These are phyloP conservation scores for Plagiodera versicolora DNA, from an alignment of 2,888 invertebrate species.

Conservation along the genomic window DNA sequence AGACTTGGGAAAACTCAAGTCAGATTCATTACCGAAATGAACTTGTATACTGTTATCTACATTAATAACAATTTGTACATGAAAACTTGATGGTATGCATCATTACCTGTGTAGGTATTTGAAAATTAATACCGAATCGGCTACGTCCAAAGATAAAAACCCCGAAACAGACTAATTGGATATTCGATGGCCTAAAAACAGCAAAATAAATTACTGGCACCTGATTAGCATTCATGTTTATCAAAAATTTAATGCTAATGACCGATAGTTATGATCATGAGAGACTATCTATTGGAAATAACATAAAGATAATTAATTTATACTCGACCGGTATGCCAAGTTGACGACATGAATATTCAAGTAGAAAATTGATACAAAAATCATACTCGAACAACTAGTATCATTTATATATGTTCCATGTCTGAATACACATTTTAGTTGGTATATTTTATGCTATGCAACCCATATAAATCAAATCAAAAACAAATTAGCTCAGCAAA, in stretches of 20 bases:
- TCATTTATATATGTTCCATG: background rate
- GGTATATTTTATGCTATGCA: too few relatives aligned
- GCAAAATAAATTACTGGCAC: slow-evolving; percentile 1
- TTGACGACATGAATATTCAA: background rate
- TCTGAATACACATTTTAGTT: too few relatives aligned
- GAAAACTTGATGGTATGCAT: background rate
- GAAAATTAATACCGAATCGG: too few relatives aligned
- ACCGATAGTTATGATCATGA: slow-evolving; percentile 15
- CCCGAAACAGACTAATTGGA: background rate
- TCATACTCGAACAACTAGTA: background rate
- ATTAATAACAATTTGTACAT: slow-evolving; percentile 8
- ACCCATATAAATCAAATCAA: too few relatives aligned
- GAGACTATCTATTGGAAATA: slow-evolving; percentile 2
- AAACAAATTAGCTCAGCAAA: too few relatives aligned
- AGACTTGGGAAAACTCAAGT: background rate
- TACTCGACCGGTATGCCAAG: background rate
- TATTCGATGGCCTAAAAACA: background rate
- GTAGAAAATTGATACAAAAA: background rate
- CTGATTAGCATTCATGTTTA: slow-evolving; percentile 32
- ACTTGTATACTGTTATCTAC: background rate
- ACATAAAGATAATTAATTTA: slow-evolving; percentile 14
- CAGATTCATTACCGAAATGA: background rate
- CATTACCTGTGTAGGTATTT: background rate
- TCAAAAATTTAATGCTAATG: slow-evolving; percentile 31
- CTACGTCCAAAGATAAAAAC: background rate